A percentile compares a stretch with the other conserved stretches of the same genome.
These are phyloP conservation scores for Micronisus gabar DNA, from an alignment of 2,113 vertebrate genomes.

Conservation along the genomic window DNA sequence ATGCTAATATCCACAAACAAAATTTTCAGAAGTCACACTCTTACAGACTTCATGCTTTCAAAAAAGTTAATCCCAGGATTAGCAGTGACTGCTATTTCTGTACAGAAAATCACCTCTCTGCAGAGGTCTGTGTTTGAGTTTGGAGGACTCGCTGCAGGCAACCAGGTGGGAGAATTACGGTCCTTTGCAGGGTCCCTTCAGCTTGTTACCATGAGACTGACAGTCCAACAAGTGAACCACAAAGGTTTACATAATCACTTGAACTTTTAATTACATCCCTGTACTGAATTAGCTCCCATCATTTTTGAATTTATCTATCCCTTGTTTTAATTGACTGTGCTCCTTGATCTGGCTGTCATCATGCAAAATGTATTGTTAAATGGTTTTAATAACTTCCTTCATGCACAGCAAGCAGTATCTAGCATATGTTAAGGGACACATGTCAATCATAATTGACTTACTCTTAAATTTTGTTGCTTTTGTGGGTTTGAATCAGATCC, in stretches of 20 bases:
- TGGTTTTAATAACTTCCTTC: slow-evolving; percentile 18
- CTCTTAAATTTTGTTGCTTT: slow-evolving; percentile 28
- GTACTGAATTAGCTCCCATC: slow-evolving; percentile 50
- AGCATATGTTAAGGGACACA: slow-evolving; percentile 17
- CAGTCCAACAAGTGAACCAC: not conserved
- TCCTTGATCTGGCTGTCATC: slow-evolving; percentile 52
- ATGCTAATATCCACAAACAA: not conserved
- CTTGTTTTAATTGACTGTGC: slow-evolving; percentile 44
- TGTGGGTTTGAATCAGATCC: slow-evolving; percentile 47
- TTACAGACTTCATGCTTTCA: not conserved
- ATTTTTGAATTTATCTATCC: slow-evolving; percentile 14
- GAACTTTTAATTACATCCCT: slow-evolving; percentile 45
- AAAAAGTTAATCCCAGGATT: not conserved
- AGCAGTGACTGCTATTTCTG: not conserved
- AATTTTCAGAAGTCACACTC: not conserved
- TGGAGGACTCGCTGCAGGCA: not conserved
- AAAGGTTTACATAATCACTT: not conserved
- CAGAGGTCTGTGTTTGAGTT: not conserved
- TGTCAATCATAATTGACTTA: slow-evolving; percentile 32
- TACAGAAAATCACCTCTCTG: not conserved
- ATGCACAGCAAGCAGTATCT: not conserved
- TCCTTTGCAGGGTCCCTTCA: not conserved
- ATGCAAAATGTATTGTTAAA: slow-evolving; percentile 42
- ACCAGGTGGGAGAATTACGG: not conserved
- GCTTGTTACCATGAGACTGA: not conserved